Evolutionary conservation across 2,888 invertebrate genomes (phyloP), one percentile per base, ranked within the genome.

Genomic region (Aquatica leii): DNA sequence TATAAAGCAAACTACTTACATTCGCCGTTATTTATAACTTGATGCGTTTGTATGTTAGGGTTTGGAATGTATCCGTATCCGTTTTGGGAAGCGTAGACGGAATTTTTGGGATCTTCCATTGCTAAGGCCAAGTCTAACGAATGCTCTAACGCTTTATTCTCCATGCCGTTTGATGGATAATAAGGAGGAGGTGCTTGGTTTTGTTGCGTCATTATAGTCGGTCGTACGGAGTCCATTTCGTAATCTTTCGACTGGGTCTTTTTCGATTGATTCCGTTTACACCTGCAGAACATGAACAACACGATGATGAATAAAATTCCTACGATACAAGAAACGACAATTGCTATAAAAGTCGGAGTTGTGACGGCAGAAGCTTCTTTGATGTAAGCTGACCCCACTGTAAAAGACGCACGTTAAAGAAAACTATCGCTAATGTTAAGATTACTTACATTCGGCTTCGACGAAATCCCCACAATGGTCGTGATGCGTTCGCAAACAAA

Each of bases 61-160:
- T 90, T 89, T 58, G 90, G 88, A 53, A 86, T 86, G 79, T 94
- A 94, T 49, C 92, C 92, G 77, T 94, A 94, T 17, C 93, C 93
- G 62, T 92, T 91, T 75, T 94, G 94, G 18, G 91, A 89, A 5
- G 91, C 91, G 79, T 93, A 94, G 53, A 93, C 90, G 0, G 90
- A 88, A 60, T 90, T 92, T 82, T 95, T 95, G 5, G 93, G 91
- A 76, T 95, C 95, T 74, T 94, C 94, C 82, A 93, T 86, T 6
- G 90, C 89, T 59, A 94, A 80, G 1, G 92, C 92, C 73, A 94
- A 85, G 76, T 95, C 95, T 86, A 94, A 88, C 6, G 93, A 93
- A 81, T 94, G 92, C 81, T 95, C 95, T 46, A 95, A 83, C 21
- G 94, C 95, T 82, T 95, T 95, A 81, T 95, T 95, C 82, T 95